These are phyloP conservation scores for Geopemphigus sp. DNA, from an alignment of 1,140 invertebrate species.

Conservation along the genomic window DNA sequence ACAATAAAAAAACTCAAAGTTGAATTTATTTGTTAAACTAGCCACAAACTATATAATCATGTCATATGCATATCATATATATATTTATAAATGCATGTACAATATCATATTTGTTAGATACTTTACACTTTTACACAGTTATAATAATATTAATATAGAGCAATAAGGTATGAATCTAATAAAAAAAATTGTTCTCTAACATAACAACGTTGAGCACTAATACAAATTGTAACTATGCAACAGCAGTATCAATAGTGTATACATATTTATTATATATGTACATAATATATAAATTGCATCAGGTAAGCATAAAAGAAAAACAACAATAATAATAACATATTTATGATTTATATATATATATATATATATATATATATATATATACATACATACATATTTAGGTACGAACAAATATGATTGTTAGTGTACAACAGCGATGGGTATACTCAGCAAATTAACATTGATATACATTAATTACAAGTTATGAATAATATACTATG, in stretches of 20 bases:
- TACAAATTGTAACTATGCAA: conserved; percentile 13
- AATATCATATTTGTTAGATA: conserved; percentile 28
- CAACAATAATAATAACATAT: background rate
- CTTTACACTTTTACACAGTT: conserved; percentile 46
- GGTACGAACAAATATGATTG: background rate
- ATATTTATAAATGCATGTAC: conserved; percentile 1
- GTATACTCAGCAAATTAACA: background rate
- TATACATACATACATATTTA: background rate
- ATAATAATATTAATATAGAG: conserved; percentile 9
- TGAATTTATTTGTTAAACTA: conserved; percentile 29
- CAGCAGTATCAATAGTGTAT: conserved; percentile 12
- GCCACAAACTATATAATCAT: conserved; percentile 36
- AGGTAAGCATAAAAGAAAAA: conserved; percentile 17
- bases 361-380: background rate
- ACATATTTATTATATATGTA: background rate
- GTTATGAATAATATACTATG: no score
- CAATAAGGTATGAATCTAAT: conserved; percentile 7
- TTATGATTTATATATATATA: background rate
- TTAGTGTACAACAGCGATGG: background rate
- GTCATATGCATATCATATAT: background rate
- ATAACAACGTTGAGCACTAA: conserved; percentile 46
- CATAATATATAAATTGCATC: background rate
- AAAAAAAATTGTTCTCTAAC: conserved; percentile 40
- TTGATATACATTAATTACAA: background rate
- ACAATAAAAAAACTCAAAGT: conserved; percentile 37